Base-by-base conservation (phyloP, 2,113 vertebrate genomes). In the Macrotus californicus region DNA sequence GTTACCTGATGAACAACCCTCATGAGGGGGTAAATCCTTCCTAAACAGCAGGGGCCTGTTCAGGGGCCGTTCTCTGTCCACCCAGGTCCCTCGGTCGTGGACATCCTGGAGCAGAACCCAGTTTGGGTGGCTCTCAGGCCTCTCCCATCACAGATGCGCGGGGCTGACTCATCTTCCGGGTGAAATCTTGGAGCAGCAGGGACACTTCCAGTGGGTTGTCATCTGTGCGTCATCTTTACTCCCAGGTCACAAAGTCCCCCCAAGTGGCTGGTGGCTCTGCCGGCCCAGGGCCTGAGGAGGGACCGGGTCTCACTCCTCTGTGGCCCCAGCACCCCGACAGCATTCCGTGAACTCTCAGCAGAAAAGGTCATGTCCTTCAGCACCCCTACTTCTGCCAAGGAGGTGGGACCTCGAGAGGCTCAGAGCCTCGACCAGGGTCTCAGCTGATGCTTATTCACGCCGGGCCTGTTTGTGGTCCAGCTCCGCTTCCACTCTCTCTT, bases 361-460 rank as follows among this genome's bases (percentile, higher is more conserved):
- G 29, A 22, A 12, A 22, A 12, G 13, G 31, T 2, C 34, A 2
- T 0, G 1, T 10, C 36, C 43, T 10, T 4, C 5, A 1, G 46
- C 39, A 6, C 3, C 43, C 61, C 54, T 56, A 0, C 7, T 19
- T 41, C 26, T 34, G 15, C 21, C 2, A 41, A 70, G 82, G 39
- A 41, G 26, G 10, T 0, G 1, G 15, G 84, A 50, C 36, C n/a
- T 1, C 1, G 4, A 6, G 16, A 41, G 89, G 29, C 7, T 29
- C 21, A 4, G 39, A 0, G 15, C 22, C 56, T 31, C 5, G 16
- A 12, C 13, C 1, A 2, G 6, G 92, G 12, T 6, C 14, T n/a
- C 73, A 6, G 8, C n/a, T 11, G 4, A 31, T 9, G n/a, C 22
- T 61, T 9, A 0, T 9, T 5, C 8, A 3, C 21, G n/a, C 14